A percentile compares a stretch with the other conserved stretches of the same genome.
phyloP scores from a whole-genome alignment of 2,888 invertebrate genomes.

The Parascotia fuliginaria region DNA sequence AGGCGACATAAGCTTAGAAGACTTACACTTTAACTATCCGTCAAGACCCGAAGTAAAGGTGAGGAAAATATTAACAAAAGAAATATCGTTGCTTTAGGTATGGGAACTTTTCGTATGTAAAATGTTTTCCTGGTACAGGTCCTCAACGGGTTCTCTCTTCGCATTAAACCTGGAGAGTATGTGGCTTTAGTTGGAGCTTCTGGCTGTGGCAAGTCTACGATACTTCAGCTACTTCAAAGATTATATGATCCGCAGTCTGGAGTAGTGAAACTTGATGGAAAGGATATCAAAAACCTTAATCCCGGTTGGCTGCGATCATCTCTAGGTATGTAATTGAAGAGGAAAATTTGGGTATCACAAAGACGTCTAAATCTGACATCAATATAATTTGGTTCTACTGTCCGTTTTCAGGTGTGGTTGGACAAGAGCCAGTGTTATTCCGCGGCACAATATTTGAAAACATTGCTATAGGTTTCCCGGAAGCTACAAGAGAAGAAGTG shows the following conservation, averaged over 20 bases:
- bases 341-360: no score
- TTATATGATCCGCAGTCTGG: slow-evolving; percentile 89
- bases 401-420: slow-evolving; percentile 89
- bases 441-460: slow-evolving; percentile 91
- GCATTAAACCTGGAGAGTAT: slow-evolving; percentile 88
- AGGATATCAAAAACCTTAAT: slow-evolving; percentile 89
- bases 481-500: slow-evolving; percentile 88
- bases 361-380: no score
- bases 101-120: no score
- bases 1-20: slow-evolving; percentile 89
- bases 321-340: slow-evolving; percentile 82
- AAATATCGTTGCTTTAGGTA: no score
- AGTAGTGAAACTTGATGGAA: slow-evolving; percentile 87
- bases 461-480: slow-evolving; percentile 89
- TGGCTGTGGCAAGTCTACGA: slow-evolving; percentile 94
- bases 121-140: slow-evolving; percentile 69
- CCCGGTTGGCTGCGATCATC: slow-evolving; percentile 91
- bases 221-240: slow-evolving; percentile 90
- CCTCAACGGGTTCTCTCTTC: slow-evolving; percentile 88
- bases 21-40: slow-evolving; percentile 92
- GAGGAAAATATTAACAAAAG: slow-evolving; percentile 6
- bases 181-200: slow-evolving; percentile 91
- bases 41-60: slow-evolving; percentile 90
- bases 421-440: slow-evolving; percentile 95
- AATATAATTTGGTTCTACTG: no score